These are phyloP conservation scores for Drosophila tanythrix DNA, from an alignment of 2,888 invertebrate genomes.

Conservation along the genomic window DNA sequence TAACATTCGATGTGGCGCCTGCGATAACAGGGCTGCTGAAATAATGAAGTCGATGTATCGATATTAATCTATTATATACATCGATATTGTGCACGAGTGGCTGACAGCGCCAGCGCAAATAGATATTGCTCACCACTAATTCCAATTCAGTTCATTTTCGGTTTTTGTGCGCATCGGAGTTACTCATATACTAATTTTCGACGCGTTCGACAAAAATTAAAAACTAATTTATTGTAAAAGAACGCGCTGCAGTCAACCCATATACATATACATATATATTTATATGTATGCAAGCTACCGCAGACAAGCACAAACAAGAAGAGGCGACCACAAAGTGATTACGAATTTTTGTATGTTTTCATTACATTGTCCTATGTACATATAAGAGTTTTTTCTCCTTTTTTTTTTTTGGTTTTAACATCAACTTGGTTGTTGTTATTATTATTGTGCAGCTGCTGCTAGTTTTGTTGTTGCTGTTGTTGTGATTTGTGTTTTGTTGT, in stretches of 20 bases:
- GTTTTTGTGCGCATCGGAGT: slow-evolving; percentile 58
- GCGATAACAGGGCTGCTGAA: neutral
- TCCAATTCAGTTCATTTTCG: slow-evolving; percentile 54
- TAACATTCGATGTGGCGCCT: neutral
- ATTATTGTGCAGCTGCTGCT: slow-evolving; percentile 20
- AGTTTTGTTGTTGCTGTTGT: slow-evolving; percentile 19
- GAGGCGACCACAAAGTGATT: slow-evolving; percentile 58
- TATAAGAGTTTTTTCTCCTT: slow-evolving; percentile 26
- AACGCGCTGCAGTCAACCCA: slow-evolving; percentile 46
- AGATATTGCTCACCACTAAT: slow-evolving; percentile 38
- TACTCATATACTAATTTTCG: slow-evolving; percentile 28
- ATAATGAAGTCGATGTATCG: slow-evolving; percentile 7
- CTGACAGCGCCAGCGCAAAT: slow-evolving; percentile 10
- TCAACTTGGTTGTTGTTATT: slow-evolving; percentile 23
- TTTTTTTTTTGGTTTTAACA: slow-evolving; percentile 21
- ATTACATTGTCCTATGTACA: slow-evolving; percentile 29
- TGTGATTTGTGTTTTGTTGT: slow-evolving; percentile 24
- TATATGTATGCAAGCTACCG: slow-evolving; percentile 31
- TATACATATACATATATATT: slow-evolving; percentile 1
- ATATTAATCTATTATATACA: neutral
- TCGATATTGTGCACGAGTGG: neutral
- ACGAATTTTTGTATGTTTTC: slow-evolving; percentile 62
- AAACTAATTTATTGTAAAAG: slow-evolving; percentile 40
- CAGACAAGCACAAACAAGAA: slow-evolving; percentile 21
- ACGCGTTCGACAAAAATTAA: slow-evolving; percentile 41